Base-by-base conservation (phyloP, 1,140 invertebrate genomes). In the Scaptomyza graminum region DNA sequence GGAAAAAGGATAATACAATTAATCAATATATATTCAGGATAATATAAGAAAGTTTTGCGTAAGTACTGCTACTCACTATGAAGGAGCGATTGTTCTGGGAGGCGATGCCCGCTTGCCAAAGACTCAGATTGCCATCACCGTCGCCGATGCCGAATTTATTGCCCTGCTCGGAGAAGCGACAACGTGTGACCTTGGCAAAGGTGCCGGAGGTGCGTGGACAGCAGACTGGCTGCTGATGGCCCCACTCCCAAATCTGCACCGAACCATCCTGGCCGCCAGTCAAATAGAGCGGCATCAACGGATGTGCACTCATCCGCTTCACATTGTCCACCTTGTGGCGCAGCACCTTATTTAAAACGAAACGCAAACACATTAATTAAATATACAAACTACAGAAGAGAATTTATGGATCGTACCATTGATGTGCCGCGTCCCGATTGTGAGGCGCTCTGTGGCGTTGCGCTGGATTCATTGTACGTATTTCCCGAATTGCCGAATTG, bases 141-240 rank as follows among this genome's bases (percentile, higher is more conserved):
- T 99, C 98, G 25, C 97, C 96, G 1, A 98, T 97, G 18, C 98
- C 98, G 91, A 99, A 99, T 94, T 99, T 99, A 92, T 99, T 99
- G 46, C 99, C 99, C 91, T 99, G 98, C 88, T 97, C 95, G 50
- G 97, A 98, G 92, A 99, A 99, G 50, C 96, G 94, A 22, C 99
- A 96, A 70, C 97, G 95, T 0, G 98, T 99, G 9, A 99, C 98
- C 94, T 99, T 99, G 41, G 98, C 98, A 92, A 96, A 97, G 5
- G 96, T 95, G 15, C 91, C 91, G 0, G 98, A 94, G 22, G 97
- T 95, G 57, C 98, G 94, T 5, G 98, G 96, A 41, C 96, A 96
- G 79, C 97, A 96, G 7, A 99, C 95, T 11, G 97, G 95, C 65
- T 97, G 96, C 37, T 95, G 94, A 92, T 99, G 98, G 16, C 97